Base-by-base conservation (phyloP, 2,888 invertebrate genomes). In the Drosophila pseudotakahashii region DNA sequence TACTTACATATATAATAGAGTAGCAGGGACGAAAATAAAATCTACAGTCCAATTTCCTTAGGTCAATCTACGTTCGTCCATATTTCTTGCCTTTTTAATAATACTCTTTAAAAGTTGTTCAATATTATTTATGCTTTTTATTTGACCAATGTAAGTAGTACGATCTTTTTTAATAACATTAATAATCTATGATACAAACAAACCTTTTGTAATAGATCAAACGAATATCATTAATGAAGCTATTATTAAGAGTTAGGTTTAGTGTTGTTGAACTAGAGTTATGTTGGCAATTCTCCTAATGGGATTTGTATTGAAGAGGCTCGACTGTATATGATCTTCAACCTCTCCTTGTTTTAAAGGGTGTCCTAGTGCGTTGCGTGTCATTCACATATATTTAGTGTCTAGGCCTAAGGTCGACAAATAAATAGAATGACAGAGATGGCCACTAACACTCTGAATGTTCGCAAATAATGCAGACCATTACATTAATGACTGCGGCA, bases 401-500 rank as follows among this genome's bases (percentile, higher is more conserved):
- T 37, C 7, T 13, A 37, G 50, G 57, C 19, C 34, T 37, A 10
- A 48, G 32, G 52, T 36, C 16, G 47, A 41, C 16, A 47, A 41
- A 39, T 19, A 48, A 53, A 30, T 53, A 45, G 45, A 16, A 13
- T 54, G 44, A 19, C 37, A 30, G 45, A 36, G 54, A 63, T 68
- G 64, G 62, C 54, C 55, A 60, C 64, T 61, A 73, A 60, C 58
- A 64, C 53, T 66, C 55, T 32, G 48, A 75, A 60, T 78, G 81
- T 76, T 76, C 66, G 53, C 81, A 73, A 81, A 74, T 79, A 79
- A 77, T 81, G 76, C 77, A 76, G 74, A 79, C 81, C 79, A 81
- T 81, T 79, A 79, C 79, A 79, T 79, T 79, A 79, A 79, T 79
- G 81, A 78, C 79, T 79, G 79, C 79, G 79, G 81, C 79, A 79